Evolutionary conservation across 2,113 vertebrate species (phyloP), one percentile per base, ranked within the genome.

Genomic region (Collichthys lucidus): DNA sequence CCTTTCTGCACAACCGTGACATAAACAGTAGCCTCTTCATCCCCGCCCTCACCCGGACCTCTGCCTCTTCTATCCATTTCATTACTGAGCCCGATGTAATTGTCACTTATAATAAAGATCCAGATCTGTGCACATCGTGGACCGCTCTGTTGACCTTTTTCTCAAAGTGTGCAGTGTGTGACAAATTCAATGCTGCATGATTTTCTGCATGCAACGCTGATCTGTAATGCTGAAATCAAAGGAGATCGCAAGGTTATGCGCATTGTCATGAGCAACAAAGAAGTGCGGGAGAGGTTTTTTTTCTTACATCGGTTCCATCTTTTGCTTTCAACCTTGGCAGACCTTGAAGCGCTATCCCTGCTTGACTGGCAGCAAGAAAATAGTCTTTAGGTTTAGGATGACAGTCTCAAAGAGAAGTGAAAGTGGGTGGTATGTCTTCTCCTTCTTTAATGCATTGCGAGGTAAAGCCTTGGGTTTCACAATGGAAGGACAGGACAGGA

Each of bases 291-390:
- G 47, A 80, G 72, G 24, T 44, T 69, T 60, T 60, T 79, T 44
- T 69, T 60, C 64, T 79, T 53, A 74, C 73, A 81, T 89, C 57
- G 8, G 57, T 68, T 24, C 61, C 79, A 77, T 88, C 52, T 80
- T 72, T 80, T 55, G 61, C 83, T 82, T 86, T 84, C 77, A 89
- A 91, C 92, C 89, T 88, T 89, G 85, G 64, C 70, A 76, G 82
- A 87, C 87, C 86, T 91, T 93, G 90, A 89, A 83, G 81, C 44
- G 4, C 64, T 62, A 29, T 67, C 60, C 57, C 52, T 74, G 80
- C 77, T 63, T 86, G 84, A 91, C 80, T 91, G 86, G 87, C 87
- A 88, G 92, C 73, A 64, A 80, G 80, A 88, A 87, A 90, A 87
- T 79, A 80, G 73, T 73, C 71, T 82, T 79, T 86, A 26, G 72